Evolutionary conservation across 1,140 invertebrate species (phyloP), one percentile per base, ranked within the genome.

Genomic region (Drosophila cardini): DNA sequence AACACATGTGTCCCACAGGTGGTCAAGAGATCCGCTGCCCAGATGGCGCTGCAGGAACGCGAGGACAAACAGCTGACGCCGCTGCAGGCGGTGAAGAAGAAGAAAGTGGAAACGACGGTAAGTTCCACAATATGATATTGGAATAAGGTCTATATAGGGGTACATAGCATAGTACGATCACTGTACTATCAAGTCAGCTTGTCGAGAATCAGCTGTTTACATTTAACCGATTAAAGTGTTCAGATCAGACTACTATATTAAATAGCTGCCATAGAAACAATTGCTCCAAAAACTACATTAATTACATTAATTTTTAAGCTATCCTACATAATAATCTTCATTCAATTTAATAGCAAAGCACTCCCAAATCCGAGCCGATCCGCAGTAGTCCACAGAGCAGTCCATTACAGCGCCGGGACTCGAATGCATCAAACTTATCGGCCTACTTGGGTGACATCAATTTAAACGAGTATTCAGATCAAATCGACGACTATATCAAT

Each of bases 1-100:
- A 91, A 91, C 15, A 86, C 69, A 15, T 83, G 86, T 26, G 71
- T 90, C 2, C 90, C 90, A 18, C 55, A 91, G 64, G 90, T 90
- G 7, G 87, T 90, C 9, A 91, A 90, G 38, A 30, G 75, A 69
- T 91, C 90, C 2, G 61, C 84, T 2, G 90, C 90, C 30, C 61
- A 90, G 53, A 79, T 85, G 76, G 69, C 85, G 2, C 11, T 68
- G 18, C 71, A 84, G 61, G 84, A 89, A 13, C 77, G 84, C 13
- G 80, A 89, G 7, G 85, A 84, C 4, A 89, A 89, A n/a, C 84
- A 80, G 21, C 50, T 89, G 4, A 89, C 84, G 0, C 84, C 84
- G 0, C 43, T 89, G 7, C 42, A 67, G 2, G 13, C 38, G 2
- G 1, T 13, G 0, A 89, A 84, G 18, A 78, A 72, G 26, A 84